A percentile compares a stretch with the other conserved stretches of the same genome.
These are phyloP conservation scores for Cistogaster globosa DNA, from an alignment of 2,888 invertebrate species.

Conservation along the genomic window DNA sequence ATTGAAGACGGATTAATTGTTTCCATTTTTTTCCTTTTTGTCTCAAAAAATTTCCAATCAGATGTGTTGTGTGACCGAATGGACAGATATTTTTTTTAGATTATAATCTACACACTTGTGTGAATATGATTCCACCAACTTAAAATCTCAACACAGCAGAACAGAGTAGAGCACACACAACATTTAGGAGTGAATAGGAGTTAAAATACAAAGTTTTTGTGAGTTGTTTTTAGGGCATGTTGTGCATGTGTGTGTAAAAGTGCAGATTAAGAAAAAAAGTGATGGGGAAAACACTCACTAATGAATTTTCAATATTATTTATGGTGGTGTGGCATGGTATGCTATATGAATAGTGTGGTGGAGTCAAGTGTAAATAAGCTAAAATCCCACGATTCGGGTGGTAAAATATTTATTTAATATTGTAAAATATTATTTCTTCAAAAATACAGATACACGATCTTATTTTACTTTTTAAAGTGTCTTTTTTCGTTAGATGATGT, in stretches of 20 bases:
- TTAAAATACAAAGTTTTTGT: constrained; percentile 18
- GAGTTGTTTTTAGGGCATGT: constrained; percentile 14
- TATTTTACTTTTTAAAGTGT: constrained; percentile 34
- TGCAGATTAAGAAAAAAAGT: constrained; percentile 36
- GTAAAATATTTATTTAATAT: constrained; percentile 29
- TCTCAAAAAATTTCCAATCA: constrained; percentile 68
- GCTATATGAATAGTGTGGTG: constrained; percentile 24
- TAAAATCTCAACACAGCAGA: constrained; percentile 41
- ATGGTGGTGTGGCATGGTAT: too few relatives aligned
- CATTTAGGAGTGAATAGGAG: constrained; percentile 36
- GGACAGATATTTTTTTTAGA: constrained; percentile 79
- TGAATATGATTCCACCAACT: constrained; percentile 72
- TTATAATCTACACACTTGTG: constrained; percentile 78
- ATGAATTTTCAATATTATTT: constrained; percentile 65
- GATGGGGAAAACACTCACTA: constrained; percentile 36
- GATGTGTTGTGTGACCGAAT: constrained; percentile 77
- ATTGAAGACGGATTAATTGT: constrained; percentile 70
- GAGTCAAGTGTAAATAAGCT: constrained; percentile 72
- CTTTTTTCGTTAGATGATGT: constrained; percentile 68
- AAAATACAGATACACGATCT: constrained; percentile 3
- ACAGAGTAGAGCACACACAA: not conserved
- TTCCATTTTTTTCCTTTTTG: constrained; percentile 43
- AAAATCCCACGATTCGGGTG: constrained; percentile 70
- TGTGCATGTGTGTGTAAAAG: constrained; percentile 21
- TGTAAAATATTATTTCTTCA: not conserved